Conservation (phyloP, 2,113 vertebrate species). For the Bubo scandiacus region DNA sequence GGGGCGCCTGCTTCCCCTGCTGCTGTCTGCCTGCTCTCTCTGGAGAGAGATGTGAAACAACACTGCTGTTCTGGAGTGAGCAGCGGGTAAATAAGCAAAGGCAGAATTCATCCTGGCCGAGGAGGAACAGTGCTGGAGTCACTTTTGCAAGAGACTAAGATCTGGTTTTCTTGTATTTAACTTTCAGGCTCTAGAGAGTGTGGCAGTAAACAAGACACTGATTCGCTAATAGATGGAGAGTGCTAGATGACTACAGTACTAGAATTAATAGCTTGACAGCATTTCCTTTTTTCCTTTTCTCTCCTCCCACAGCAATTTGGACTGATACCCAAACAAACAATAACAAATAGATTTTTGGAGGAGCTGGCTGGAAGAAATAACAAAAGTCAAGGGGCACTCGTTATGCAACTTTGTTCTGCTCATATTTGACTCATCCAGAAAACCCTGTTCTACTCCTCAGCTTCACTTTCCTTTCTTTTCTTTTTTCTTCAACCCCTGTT, state of each 20-base stretch:
- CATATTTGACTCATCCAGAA: conserved; percentile 25
- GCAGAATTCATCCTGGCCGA: neutral
- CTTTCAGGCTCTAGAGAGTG: neutral
- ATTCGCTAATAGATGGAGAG: neutral
- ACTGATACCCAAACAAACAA: conserved; percentile 65
- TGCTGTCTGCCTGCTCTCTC: neutral
- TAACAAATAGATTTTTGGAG: conserved; percentile 56
- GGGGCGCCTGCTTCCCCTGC: neutral
- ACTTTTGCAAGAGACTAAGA: neutral
- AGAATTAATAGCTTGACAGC: conserved; percentile 50
- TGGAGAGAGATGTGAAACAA: fast-evolving
- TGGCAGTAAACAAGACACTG: conserved; percentile 30
- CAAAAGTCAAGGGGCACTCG: conserved; percentile 37
- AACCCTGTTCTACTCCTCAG: neutral
- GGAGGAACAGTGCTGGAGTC: neutral
- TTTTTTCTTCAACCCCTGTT: neutral
- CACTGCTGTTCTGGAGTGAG: neutral
- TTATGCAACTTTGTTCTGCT: conserved; percentile 44
- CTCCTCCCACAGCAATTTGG: conserved; percentile 62
- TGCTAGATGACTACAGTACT: neutral
- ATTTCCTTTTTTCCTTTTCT: conserved; percentile 33
- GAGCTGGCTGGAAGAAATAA: conserved; percentile 51
- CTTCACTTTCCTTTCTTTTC: neutral
- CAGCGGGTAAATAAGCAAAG: neutral
- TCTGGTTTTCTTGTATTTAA: conserved; percentile 21